phyloP scores from a whole-genome alignment of 2,888 invertebrate genomes.

The Tipula lateralis region DNA sequence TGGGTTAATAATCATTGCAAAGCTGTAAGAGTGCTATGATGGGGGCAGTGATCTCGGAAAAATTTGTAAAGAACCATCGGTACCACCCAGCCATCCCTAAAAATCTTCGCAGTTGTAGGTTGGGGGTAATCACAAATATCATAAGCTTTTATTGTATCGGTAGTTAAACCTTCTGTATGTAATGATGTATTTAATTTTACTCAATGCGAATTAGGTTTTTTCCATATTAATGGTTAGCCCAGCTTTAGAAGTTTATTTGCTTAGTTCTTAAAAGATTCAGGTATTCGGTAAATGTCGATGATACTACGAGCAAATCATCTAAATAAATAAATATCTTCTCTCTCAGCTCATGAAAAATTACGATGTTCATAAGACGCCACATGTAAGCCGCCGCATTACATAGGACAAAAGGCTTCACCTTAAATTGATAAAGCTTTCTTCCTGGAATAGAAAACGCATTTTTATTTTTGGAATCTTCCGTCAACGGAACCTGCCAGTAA shows the following conservation, averaged over 20 bases:
- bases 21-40: too few species aligned
- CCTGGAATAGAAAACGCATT: conserved; percentile 36
- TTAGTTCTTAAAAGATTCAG: not conserved
- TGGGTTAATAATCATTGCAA: too few species aligned
- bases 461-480: conserved; percentile 33
- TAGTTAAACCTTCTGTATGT: too few species aligned
- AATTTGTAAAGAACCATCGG: too few species aligned
- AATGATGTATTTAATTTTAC: too few species aligned
- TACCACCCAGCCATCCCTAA: too few species aligned
- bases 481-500: too few species aligned
- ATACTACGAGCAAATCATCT: not conserved
- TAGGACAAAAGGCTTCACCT: not conserved
- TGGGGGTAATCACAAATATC: too few species aligned
- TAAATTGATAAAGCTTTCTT: not conserved
- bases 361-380: too few species aligned
- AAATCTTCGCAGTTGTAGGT: too few species aligned
- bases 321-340: not conserved
- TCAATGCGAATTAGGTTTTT: not conserved
- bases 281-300: not conserved
- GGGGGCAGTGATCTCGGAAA: too few species aligned
- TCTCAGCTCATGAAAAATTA: not conserved
- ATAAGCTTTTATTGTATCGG: too few species aligned
- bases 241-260: not conserved
- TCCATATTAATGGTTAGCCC: not conserved
- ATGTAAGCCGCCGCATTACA: not conserved